Base-by-base conservation (phyloP, 2,113 vertebrate species). In the Apteryx mantelli region DNA sequence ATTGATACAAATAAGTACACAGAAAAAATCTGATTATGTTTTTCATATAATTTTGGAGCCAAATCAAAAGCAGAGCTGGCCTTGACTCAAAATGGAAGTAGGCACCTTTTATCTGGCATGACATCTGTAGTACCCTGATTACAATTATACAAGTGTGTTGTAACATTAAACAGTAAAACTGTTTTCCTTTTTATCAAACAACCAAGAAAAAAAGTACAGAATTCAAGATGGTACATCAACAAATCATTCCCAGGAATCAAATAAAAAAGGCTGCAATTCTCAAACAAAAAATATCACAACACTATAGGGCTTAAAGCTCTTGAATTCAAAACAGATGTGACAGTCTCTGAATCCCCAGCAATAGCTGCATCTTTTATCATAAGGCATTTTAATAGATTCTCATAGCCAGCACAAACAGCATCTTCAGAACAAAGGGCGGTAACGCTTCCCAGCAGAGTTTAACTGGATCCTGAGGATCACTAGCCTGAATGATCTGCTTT, bases 401-500 rank as follows among this genome's bases (percentile, higher is more conserved):
- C 75, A 71, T 7, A 86, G 71, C 88, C 71, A 78, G 73, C 70
- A 94, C 66, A 89, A 94, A 70, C 48, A 91, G 77, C 80, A 89
- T 90, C 82, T 96, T 66, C 74, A 64, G 68, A 97, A 95, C 82
- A 86, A 95, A 91, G 78, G 74, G 82, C 87, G 95, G 58, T 38
- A 94, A 86, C 0, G 2, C 52, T 93, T 95, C 69, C 89, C 88
- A 93, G 87, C 65, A 86, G 85, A 94, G 80, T 90, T 89, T 78
- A 94, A 95, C 79, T 32, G 79, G 85, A 90, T 96, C 79, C 60
- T 83, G 82, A 90, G 58, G 86, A 82, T 81, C 71, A 70, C 76
- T 13, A 84, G 87, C 26, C 65, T 83, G 52, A 38, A 24, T 60
- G 82, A 94, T 56, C 92, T 82, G 89, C 86, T 87, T 88, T 84